phyloP scores from a whole-genome alignment of 2,888 invertebrate genomes.

The Pseudococcus longispinus region DNA sequence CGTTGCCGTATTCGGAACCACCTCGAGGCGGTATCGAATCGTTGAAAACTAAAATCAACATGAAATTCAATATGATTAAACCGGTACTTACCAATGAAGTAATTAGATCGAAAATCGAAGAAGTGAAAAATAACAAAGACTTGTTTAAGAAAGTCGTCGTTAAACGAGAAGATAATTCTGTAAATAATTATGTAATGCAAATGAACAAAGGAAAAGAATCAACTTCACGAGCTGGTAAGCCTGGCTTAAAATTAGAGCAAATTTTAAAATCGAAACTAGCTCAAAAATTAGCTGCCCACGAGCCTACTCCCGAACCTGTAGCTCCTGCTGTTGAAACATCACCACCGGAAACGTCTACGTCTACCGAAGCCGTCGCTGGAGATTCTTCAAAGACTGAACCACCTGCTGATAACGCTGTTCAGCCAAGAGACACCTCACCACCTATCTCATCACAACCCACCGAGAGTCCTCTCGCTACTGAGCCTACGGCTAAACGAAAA shows the following conservation, averaged over 20 bases:
- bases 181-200: background rate
- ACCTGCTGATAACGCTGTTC: conserved; percentile 24
- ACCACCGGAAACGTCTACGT: background rate
- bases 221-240: conserved; percentile 31
- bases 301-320: background rate
- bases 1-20: background rate
- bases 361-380: background rate
- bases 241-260: conserved; percentile 59
- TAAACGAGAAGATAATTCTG: background rate
- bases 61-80: conserved; percentile 51
- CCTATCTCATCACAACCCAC: background rate
- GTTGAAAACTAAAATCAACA: conserved; percentile 46
- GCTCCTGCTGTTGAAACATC: background rate
- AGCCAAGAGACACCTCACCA: background rate
- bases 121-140: conserved; percentile 18
- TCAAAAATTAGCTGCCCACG: conserved; percentile 40
- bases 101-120: conserved; percentile 32
- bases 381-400: conserved; percentile 12
- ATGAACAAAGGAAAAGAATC: conserved; percentile 6
- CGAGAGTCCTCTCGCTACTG: background rate
- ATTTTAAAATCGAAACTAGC: conserved; percentile 59
- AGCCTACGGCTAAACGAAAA: background rate
- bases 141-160: conserved; percentile 9
- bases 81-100: background rate
- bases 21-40: background rate